Base-by-base conservation (phyloP, 1,140 invertebrate genomes). In the Zophobas morio region DNA sequence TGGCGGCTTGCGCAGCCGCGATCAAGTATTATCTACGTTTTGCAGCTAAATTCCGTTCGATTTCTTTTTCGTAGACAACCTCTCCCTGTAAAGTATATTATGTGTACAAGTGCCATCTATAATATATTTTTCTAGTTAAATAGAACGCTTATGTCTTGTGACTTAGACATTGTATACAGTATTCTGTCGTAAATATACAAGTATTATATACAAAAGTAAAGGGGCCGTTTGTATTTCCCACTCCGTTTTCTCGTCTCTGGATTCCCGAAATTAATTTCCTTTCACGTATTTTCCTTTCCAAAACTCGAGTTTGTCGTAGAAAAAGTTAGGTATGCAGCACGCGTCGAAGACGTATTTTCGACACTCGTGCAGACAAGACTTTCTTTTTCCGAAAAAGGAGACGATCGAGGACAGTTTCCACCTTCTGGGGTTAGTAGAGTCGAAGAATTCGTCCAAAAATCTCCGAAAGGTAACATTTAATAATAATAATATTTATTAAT, bases 121-220 rank as follows among this genome's bases (percentile, higher is more conserved):
- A 84, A 83, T 84, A 84, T 85, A 85, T 85, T 85, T 85, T 85
- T 85, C 83, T 85, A 85, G 84, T 83, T 81, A 82, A 75, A 84
- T 85, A 85, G 84, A 84, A 80, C 81, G 84, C 84, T 85, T 85
- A 84, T 83, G 84, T 85, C 84, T 84, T 83, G 84, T 85, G 84
- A 85, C 83, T 85, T 85, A 85, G 84, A 84, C 81, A 84, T 84
- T 85, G 84, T 85, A 85, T 85, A 85, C 84, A 85, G 84, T 85
- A 85, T 85, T 85, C 84, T 79, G 79, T 84, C 84, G 82, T 84
- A 84, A 84, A 85, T 84, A 85, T 84, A 85, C 83, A 84, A 82
- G 79, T 84, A 84, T 84, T 84, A 84, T 84, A 84, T 82, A 83
- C 74, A 79, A 81, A 39, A 56, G 6, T 4, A 63, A 39, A 70